Conservation (phyloP, 2,888 invertebrate species). For the Apocheima hispidaria region DNA sequence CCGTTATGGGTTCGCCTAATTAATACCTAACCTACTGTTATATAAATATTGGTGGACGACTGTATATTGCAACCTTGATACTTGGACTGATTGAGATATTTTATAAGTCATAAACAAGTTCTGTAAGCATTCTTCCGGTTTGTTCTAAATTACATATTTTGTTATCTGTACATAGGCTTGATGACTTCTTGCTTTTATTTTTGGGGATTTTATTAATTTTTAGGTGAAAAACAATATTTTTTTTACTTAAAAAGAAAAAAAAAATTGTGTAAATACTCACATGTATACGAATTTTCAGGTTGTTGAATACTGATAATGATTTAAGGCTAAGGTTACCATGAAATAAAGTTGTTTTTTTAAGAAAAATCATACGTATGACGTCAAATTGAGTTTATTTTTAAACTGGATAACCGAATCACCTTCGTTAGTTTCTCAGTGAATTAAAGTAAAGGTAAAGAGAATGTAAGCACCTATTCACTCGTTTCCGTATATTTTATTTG, state of each 20-base stretch:
- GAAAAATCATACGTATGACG: slow-evolving; percentile 34
- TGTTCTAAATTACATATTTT: slow-evolving; percentile 41
- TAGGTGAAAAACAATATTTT: no score
- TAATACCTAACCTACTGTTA: slow-evolving; percentile 63
- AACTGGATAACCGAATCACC: slow-evolving; percentile 61
- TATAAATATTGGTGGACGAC: no score
- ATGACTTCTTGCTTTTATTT: slow-evolving; percentile 21
- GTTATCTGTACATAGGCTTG: slow-evolving; percentile 14
- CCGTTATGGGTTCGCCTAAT: slow-evolving; percentile 61
- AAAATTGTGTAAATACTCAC: background rate
- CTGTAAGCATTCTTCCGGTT: slow-evolving; percentile 51
- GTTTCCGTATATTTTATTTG: slow-evolving; percentile 74
- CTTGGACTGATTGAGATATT: slow-evolving; percentile 76
- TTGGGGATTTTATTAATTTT: no score
- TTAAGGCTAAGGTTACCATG: slow-evolving; percentile 24
- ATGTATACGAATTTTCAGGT: background rate
- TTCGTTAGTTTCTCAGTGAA: slow-evolving; percentile 64
- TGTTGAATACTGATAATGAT: background rate
- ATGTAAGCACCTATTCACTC: slow-evolving; percentile 62
- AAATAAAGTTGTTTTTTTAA: slow-evolving; percentile 36
- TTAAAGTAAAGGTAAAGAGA: slow-evolving; percentile 68
- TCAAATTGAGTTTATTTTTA: slow-evolving; percentile 30
- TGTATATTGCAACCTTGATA: slow-evolving; percentile 69
- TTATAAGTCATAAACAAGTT: slow-evolving; percentile 59
- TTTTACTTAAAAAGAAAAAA: no score